phyloP scores from a whole-genome alignment of 2,113 vertebrate genomes.

The Saccopteryx bilineata region DNA sequence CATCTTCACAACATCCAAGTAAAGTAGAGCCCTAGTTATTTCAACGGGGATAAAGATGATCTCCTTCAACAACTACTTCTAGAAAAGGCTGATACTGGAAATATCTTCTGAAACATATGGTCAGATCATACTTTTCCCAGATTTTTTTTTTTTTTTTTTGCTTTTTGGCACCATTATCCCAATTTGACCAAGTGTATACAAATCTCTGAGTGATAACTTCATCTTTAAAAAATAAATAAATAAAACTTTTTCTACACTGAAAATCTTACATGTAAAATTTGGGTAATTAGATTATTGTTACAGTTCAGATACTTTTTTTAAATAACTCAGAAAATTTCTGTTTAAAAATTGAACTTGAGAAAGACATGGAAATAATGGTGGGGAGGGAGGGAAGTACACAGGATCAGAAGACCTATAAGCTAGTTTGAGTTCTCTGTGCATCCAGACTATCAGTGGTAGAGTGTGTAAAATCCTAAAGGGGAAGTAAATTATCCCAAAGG shows the following conservation, averaged over 20 bases:
- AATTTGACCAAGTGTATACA: not conserved
- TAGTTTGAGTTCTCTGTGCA: not conserved
- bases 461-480: not conserved
- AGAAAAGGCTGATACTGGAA: not conserved
- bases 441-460: not conserved
- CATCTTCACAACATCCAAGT: not conserved
- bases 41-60: not conserved
- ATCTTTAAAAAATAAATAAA: not conserved
- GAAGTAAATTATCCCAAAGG: not conserved
- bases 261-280: not conserved
- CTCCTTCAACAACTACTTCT: not conserved
- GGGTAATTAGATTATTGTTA: not conserved
- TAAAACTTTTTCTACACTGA: not conserved
- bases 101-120: not conserved
- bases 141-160: not conserved
- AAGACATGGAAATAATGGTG: not conserved
- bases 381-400: rapidly evolving
- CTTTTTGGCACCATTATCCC: not conserved
- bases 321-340: not conserved
- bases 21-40: not conserved
- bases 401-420: not conserved
- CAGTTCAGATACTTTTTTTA: not conserved
- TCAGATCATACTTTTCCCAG: not conserved
- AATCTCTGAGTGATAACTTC: not conserved
- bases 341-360: not conserved